phyloP scores from a whole-genome alignment of 2,113 vertebrate genomes.

The Chlorodrepanis virens region DNA sequence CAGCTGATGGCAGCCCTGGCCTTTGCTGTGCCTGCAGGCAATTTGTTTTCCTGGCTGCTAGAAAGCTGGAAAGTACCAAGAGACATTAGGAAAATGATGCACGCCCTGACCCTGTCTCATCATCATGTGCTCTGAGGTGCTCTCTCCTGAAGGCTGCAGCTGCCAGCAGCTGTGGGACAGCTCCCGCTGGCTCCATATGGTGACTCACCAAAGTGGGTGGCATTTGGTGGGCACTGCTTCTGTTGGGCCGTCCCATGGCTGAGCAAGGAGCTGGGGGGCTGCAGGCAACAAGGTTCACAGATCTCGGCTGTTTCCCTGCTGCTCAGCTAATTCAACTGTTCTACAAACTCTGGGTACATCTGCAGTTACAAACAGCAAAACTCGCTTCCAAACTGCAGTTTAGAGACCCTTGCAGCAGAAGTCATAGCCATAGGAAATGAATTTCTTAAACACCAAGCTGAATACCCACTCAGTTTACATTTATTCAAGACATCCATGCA shows the following conservation, averaged over 20 bases:
- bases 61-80: constrained; percentile 16
- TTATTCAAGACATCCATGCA: not conserved
- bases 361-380: not conserved
- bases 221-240: not conserved
- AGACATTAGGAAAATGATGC: not conserved
- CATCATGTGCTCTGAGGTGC: not conserved
- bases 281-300: not conserved
- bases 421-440: not conserved
- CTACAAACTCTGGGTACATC: not conserved
- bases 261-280: not conserved
- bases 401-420: not conserved
- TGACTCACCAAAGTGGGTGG: fast-evolving
- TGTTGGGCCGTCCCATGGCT: not conserved
- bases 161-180: not conserved
- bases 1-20: constrained; percentile 49
- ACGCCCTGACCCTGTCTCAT: not conserved
- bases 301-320: not conserved
- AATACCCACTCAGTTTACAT: not conserved
- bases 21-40: constrained; percentile 33
- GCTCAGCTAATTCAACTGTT: not conserved
- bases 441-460: not conserved
- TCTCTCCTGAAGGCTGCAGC: not conserved
- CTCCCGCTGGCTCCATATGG: not conserved
- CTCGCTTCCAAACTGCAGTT: not conserved
- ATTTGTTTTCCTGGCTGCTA: constrained; percentile 52